Conservation (phyloP, 2,113 vertebrate species). For the Aspidoscelis tigris region DNA sequence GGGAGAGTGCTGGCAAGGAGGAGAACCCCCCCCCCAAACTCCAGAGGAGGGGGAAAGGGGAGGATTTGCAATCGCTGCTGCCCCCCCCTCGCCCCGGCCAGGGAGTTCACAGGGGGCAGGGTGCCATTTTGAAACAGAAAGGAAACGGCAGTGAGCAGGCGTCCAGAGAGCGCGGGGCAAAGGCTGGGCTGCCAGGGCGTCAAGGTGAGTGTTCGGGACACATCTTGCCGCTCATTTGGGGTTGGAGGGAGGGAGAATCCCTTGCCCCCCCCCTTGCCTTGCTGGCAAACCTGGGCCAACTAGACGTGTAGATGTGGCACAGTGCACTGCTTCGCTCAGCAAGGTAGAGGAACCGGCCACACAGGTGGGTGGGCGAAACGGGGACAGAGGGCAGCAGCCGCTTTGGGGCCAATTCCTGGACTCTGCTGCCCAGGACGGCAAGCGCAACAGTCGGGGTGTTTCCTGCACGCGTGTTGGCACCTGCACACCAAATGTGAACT, state of each 20-base stretch:
- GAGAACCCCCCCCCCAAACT: not conserved
- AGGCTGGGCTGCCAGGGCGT: not conserved
- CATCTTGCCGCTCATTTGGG: not conserved
- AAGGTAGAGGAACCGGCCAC: not conserved
- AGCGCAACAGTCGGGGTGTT: too few relatives aligned
- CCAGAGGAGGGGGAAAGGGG: not conserved
- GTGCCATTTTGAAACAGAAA: not conserved
- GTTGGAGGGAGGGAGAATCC: not conserved
- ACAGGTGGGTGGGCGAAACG: not conserved
- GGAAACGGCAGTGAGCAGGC: not conserved
- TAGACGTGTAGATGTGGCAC: not conserved
- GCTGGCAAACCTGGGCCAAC: not conserved
- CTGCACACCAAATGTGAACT: too few relatives aligned
- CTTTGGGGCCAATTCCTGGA: too few relatives aligned
- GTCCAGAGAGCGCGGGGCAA: not conserved
- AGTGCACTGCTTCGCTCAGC: too few relatives aligned
- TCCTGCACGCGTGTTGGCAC: too few relatives aligned
- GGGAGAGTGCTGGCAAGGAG: not conserved
- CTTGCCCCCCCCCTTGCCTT: rapidly evolving
- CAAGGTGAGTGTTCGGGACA: not conserved
- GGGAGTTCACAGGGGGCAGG: not conserved
- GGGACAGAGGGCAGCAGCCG: too few relatives aligned
- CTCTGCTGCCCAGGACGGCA: too few relatives aligned
- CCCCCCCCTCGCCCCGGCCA: not conserved
- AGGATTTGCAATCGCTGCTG: not conserved